phyloP scores from a whole-genome alignment of 2,888 invertebrate species.

The Mechanitis mazaeus region DNA sequence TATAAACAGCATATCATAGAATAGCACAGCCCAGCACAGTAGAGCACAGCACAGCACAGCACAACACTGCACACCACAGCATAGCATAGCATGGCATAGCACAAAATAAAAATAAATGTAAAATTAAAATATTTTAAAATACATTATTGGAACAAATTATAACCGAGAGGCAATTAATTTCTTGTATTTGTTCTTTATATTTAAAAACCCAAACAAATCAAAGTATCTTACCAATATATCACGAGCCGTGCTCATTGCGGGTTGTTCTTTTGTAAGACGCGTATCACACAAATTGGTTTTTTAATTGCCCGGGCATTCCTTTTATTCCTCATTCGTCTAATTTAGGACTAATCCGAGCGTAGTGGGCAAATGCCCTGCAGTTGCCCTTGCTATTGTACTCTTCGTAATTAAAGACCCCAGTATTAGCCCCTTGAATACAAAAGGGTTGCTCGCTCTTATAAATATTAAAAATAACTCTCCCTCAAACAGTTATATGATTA shows the following conservation, averaged over 20 bases:
- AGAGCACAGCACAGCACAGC: no score
- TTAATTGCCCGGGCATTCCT: conserved; percentile 55
- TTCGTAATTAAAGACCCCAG: conserved; percentile 36
- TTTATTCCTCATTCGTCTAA: conserved; percentile 51
- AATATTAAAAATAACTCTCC: conserved; percentile 24
- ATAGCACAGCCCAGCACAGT: no score
- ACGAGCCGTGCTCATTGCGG: conserved; percentile 17
- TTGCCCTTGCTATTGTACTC: conserved; percentile 36
- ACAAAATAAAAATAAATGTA: no score
- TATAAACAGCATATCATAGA: no score
- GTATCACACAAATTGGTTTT: conserved; percentile 55
- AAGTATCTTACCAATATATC: conserved; percentile 15
- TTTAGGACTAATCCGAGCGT: conserved; percentile 39
- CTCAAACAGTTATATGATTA: conserved; percentile 10
- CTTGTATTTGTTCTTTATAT: conserved; percentile 3
- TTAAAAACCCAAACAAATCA: neutral
- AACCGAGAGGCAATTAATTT: neutral
- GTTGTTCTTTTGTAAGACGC: conserved; percentile 27
- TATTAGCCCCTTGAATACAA: conserved; percentile 25
- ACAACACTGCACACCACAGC: no score
- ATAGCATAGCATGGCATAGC: no score
- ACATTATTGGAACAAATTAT: neutral
- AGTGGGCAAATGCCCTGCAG: conserved; percentile 34
- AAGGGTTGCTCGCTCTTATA: conserved; percentile 22
- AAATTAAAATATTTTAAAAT: no score